Evolutionary conservation across 2,797 vertebrate genomes (phyloP).

Genomic region (Delichon dasypus): DNA sequence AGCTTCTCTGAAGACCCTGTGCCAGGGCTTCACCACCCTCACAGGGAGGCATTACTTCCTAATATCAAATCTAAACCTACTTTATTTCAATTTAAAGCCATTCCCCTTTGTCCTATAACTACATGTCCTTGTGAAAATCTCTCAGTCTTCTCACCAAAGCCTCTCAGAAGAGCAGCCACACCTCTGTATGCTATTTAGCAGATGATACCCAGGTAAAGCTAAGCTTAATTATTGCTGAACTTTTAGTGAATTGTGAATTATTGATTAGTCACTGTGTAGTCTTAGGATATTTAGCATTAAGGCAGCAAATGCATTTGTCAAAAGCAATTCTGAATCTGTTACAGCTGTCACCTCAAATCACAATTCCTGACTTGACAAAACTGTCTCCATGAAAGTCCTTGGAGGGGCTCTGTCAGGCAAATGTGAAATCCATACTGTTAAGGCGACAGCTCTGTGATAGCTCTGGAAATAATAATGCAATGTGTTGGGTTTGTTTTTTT

Average conservation of each 20-base stretch:
- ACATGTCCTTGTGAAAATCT: background rate
- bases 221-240: background rate
- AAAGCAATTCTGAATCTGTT: background rate
- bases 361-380: background rate
- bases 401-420: background rate
- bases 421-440: background rate
- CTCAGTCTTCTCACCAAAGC: rapidly evolving
- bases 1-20: background rate
- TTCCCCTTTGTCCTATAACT: background rate
- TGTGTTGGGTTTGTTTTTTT: background rate
- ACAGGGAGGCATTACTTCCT: background rate
- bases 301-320: background rate
- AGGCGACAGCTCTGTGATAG: background rate
- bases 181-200: background rate
- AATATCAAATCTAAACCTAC: background rate
- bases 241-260: background rate
- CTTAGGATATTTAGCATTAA: background rate
- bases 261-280: background rate
- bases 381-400: background rate
- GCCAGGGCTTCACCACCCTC: rapidly evolving
- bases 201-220: background rate
- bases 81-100: background rate
- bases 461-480: background rate
- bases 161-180: background rate
- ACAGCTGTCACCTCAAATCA: background rate